Conservation (phyloP, 2,888 invertebrate species). For the Autographa gamma region DNA sequence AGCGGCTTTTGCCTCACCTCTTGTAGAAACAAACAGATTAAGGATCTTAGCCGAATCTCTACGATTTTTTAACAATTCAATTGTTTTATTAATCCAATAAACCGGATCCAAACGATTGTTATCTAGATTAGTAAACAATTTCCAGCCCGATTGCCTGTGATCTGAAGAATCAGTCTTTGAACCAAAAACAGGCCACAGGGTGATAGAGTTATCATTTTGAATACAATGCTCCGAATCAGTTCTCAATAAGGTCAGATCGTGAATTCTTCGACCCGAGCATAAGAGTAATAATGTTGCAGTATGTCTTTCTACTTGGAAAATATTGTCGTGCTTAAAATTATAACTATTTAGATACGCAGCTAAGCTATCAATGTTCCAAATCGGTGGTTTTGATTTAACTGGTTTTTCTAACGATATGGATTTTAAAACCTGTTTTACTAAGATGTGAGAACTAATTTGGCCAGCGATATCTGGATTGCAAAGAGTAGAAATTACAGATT, state of each 20-base stretch:
- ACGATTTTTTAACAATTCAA: not conserved
- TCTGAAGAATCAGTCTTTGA: slow-evolving; percentile 9
- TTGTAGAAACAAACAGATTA: slow-evolving; percentile 4
- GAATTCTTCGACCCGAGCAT: slow-evolving; percentile 21
- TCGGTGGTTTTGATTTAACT: not conserved
- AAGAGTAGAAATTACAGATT: slow-evolving; percentile 44
- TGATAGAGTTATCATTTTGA: too few relatives aligned
- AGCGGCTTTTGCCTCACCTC: not conserved
- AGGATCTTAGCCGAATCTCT: not conserved
- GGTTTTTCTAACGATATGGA: slow-evolving; percentile 12
- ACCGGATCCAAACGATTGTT: not conserved
- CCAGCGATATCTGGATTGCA: slow-evolving; percentile 16
- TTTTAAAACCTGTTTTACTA: slow-evolving; percentile 16
- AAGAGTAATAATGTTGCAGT: not conserved
- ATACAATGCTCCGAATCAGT: slow-evolving; percentile 2
- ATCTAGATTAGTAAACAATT: not conserved
- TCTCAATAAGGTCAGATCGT: slow-evolving; percentile 11
- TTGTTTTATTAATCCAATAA: slow-evolving; percentile 3
- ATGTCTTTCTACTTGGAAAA: too few relatives aligned
- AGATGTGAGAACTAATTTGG: not conserved
- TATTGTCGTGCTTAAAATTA: too few relatives aligned
- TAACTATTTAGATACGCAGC: not conserved
- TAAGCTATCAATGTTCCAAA: slow-evolving; percentile 9
- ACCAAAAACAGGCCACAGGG: slow-evolving; percentile 10
- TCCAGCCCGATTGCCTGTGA: slow-evolving; percentile 11